Percentiles rank a stretch among this genome's conserved stretches.
Conservation (phyloP, 1,140 invertebrate species). For the Acromyrmex echinatior region DNA sequence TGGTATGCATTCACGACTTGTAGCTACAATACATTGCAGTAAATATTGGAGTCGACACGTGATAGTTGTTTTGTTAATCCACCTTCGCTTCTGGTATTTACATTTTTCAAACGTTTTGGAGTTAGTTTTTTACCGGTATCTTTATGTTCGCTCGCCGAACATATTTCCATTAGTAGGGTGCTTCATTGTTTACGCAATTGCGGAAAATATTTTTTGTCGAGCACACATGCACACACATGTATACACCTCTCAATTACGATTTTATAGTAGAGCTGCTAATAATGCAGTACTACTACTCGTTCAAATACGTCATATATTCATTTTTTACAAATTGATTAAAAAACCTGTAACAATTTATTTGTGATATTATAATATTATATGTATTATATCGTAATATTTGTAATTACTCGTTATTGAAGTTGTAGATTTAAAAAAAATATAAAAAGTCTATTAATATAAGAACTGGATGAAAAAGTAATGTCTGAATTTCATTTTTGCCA, state of each 20-base stretch:
- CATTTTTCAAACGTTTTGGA: slow-evolving; percentile 23
- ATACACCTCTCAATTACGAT: slow-evolving; percentile 25
- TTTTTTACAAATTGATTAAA: slow-evolving; percentile 13
- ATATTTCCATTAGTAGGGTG: background rate
- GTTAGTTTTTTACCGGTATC: slow-evolving; percentile 29
- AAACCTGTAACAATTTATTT: slow-evolving; percentile 16
- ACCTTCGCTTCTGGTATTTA: slow-evolving; percentile 24
- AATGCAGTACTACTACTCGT: background rate
- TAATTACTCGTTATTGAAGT: background rate
- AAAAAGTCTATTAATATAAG: background rate
- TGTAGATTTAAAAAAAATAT: background rate
- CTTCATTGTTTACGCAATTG: slow-evolving; percentile 32
- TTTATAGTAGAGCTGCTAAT: background rate
- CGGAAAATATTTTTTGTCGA: slow-evolving; percentile 36
- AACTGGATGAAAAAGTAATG: background rate
- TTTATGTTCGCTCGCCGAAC: slow-evolving; percentile 3
- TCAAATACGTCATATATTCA: slow-evolving; percentile 17
- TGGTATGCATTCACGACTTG: background rate
- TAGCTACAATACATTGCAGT: background rate
- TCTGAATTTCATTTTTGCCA: background rate
- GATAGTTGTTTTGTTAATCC: slow-evolving; percentile 21
- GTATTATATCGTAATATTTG: slow-evolving; percentile 22
- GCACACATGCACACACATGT: background rate
- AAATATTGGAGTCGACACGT: slow-evolving; percentile 60
- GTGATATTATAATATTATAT: slow-evolving; percentile 8